Conservation (phyloP, 2,888 invertebrate genomes). For the Chloroclystis v-ata region DNA sequence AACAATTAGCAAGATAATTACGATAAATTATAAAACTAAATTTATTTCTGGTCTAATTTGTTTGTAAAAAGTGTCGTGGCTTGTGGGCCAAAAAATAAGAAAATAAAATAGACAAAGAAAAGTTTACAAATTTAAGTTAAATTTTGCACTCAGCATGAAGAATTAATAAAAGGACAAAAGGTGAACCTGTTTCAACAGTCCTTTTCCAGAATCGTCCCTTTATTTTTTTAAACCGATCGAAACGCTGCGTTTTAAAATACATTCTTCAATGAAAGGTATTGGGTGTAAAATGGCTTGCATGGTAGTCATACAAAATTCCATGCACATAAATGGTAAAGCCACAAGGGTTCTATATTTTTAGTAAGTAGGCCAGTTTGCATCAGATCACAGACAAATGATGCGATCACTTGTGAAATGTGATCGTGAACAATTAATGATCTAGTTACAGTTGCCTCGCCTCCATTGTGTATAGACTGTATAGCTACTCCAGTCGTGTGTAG, state of each 20-base stretch:
- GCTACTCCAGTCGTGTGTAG: constrained; percentile 9
- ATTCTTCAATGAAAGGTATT: too few relatives aligned
- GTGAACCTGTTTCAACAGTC: constrained; percentile 30
- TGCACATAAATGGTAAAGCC: constrained; percentile 3
- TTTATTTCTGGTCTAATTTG: too few relatives aligned
- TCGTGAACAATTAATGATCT: constrained; percentile 42
- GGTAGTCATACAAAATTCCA: constrained; percentile 4
- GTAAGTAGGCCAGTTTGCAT: constrained; percentile 48
- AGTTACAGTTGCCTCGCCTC: constrained; percentile 32
- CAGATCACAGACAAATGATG: constrained; percentile 40
- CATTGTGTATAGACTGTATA: constrained; percentile 17
- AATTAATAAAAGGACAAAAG: constrained; percentile 30
- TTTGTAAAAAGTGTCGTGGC: too few relatives aligned
- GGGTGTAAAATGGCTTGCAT: background rate
- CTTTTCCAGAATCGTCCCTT: constrained; percentile 30
- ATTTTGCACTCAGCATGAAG: too few relatives aligned
- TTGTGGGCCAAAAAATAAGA: too few relatives aligned
- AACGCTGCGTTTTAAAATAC: too few relatives aligned
- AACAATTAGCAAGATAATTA: too few relatives aligned
- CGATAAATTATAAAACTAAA: too few relatives aligned
- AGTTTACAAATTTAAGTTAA: too few relatives aligned
- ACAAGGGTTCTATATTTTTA: constrained; percentile 42
- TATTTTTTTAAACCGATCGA: constrained; percentile 8
- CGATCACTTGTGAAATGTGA: constrained; percentile 45
- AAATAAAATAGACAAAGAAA: too few relatives aligned